phyloP scores from a whole-genome alignment of 2,888 invertebrate species.

The Corythucha ciliata region DNA sequence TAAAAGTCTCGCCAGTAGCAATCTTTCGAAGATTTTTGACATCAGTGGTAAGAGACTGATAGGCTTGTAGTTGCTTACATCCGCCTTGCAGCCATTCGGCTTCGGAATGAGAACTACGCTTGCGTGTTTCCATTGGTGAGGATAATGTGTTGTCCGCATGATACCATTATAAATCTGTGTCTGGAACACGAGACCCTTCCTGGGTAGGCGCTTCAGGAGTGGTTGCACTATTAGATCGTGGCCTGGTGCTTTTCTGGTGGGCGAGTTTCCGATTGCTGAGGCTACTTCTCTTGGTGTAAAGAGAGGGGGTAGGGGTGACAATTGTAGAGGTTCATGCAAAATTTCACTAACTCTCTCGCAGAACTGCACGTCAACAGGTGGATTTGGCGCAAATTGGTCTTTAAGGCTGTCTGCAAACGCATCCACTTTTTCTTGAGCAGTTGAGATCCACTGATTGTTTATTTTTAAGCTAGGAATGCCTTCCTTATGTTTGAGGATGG shows the following conservation, averaged over 20 bases:
- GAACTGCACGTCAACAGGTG: no score
- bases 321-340: no score
- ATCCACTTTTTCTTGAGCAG: not conserved
- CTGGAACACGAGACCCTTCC: not conserved
- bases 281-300: not conserved
- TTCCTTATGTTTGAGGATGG: no score
- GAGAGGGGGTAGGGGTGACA: not conserved
- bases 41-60: not conserved
- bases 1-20: slow-evolving; percentile 2
- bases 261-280: not conserved
- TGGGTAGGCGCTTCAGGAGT: not conserved
- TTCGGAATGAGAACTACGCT: not conserved
- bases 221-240: not conserved
- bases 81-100: not conserved
- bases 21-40: not conserved
- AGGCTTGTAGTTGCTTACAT: not conserved
- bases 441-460: no score
- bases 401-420: not conserved
- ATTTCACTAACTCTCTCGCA: no score
- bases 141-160: slow-evolving; percentile 6
- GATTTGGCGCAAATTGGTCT: no score
- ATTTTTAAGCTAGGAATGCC: no score
- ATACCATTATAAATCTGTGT: slow-evolving; percentile 6
- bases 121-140: slow-evolving; percentile 14
- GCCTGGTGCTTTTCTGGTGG: not conserved